phyloP scores from a whole-genome alignment of 2,888 invertebrate species.

The Lottia scabra region DNA sequence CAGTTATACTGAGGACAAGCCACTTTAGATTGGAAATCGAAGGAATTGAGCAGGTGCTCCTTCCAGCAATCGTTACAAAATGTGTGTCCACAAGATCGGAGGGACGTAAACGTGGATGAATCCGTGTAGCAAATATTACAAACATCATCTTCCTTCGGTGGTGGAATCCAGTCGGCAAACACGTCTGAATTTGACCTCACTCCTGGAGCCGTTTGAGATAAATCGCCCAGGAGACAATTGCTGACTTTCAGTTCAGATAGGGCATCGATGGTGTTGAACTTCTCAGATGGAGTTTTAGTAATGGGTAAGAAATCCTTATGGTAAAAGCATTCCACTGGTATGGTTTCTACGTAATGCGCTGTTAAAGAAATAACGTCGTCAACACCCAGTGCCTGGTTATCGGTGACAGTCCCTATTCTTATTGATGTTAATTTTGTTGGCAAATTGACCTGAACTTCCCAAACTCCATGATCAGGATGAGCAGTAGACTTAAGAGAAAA shows the following conservation, averaged over 20 bases:
- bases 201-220: neutral
- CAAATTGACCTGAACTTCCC: slow-evolving; percentile 22
- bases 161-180: neutral
- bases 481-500: slow-evolving; percentile 23
- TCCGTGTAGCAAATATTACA: slow-evolving; percentile 12
- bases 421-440: slow-evolving; percentile 12
- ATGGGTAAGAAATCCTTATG: neutral
- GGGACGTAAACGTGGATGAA: slow-evolving; percentile 16
- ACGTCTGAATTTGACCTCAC: neutral
- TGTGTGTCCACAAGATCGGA: slow-evolving; percentile 27
- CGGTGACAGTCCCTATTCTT: neutral
- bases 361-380: neutral
- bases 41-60: neutral
- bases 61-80: slow-evolving; percentile 36
- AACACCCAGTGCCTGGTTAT: neutral
- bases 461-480: slow-evolving; percentile 21
- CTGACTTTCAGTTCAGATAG: neutral
- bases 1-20: neutral
- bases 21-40: neutral
- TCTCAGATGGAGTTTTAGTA: neutral
- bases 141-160: neutral
- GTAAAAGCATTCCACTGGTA: neutral
- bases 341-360: neutral
- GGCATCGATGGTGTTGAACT: neutral
- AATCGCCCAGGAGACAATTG: neutral